These are phyloP conservation scores for Drosophila aff. DNA, from an alignment of 1,140 invertebrate genomes.

Conservation along the genomic window DNA sequence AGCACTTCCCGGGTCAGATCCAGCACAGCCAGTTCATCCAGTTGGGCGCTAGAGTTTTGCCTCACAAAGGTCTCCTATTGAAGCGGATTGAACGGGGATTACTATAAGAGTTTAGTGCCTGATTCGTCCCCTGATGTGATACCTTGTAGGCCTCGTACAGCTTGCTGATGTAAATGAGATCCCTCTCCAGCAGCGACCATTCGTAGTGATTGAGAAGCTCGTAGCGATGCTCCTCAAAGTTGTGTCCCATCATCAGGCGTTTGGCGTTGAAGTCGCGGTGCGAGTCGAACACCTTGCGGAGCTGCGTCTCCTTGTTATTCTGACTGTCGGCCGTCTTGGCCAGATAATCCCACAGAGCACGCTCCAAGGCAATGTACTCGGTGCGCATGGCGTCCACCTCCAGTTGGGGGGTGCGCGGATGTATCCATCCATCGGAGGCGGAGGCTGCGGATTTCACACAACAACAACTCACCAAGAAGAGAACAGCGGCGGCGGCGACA, in stretches of 20 bases:
- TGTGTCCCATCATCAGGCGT: slow-evolving; percentile 39
- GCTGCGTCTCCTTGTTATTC: slow-evolving; percentile 66
- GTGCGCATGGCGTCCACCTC: slow-evolving; percentile 87
- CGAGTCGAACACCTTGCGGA: slow-evolving; percentile 74
- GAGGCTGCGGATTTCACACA: slow-evolving; percentile 3
- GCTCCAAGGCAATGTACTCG: slow-evolving; percentile 85
- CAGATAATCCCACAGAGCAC: slow-evolving; percentile 73
- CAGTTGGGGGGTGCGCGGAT: slow-evolving; percentile 24
- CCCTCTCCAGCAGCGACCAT: slow-evolving; percentile 74
- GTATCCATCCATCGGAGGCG: slow-evolving; percentile 7
- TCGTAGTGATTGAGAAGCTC: slow-evolving; percentile 73
- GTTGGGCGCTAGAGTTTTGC: slow-evolving; percentile 42
- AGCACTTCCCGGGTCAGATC: slow-evolving; percentile 88
- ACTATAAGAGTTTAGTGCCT: background rate
- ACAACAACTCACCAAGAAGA: slow-evolving; percentile 19
- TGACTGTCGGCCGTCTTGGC: slow-evolving; percentile 55
- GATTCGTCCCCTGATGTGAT: background rate
- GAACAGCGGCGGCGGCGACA: slow-evolving; percentile 9
- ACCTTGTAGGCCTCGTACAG: slow-evolving; percentile 75
- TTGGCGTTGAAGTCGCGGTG: slow-evolving; percentile 64
- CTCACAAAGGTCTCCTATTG: slow-evolving; percentile 26
- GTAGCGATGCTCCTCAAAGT: slow-evolving; percentile 61
- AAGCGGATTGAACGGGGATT: background rate
- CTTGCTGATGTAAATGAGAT: slow-evolving; percentile 64
- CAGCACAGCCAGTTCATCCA: slow-evolving; percentile 86